Base-by-base conservation (phyloP, 2,888 invertebrate genomes). In the Zele albiditarsus region DNA sequence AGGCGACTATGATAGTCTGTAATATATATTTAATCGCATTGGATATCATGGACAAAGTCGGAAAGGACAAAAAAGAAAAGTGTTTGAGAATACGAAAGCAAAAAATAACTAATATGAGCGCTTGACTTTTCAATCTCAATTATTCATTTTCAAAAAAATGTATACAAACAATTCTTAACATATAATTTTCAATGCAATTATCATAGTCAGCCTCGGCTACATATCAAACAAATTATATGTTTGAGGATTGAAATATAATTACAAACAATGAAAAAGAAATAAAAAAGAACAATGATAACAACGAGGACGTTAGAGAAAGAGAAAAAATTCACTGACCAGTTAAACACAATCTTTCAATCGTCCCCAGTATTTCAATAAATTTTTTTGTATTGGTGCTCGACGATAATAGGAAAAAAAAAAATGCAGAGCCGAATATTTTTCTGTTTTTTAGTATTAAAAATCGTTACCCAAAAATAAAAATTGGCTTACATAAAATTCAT, bases 171-270 rank as follows among this genome's bases (percentile, higher is more conserved):
- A 60, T 58, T 70, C 60, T 70, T 33, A 58, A 70, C 42, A 70
- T 38, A 27, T 57, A 49, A 25, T 38, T 74, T 65, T 63, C n/a
- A 70, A 75, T 76, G 73, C 75, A 71, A 78, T 65, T 77, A 75
- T 78, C 70, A 75, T 75, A 78, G 75, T 75, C 80, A 76, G 74
- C 77, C 75, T 79, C 76, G 72, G 76, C 76, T 79, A 77, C 78
- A 80, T 80, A 80, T 80, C 80, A 79, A 75, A 72, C 66, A 73
- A 57, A 71, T 71, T 71, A 74, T 63, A 33, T 60, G 73, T 49
- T 65, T 70, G 69, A 58, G 53, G 25, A 20, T 71, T 58, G 57
- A 71, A 62, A 1, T 20, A 53, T 53, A 20, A 53, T 53, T 53
- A 10, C 23, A 66, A 71, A 57, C 42, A 68, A 63, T 28, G 42